Percentiles rank a stretch among this genome's conserved stretches.
phyloP scores from a whole-genome alignment of 2,113 vertebrate species.

The Bostrychus sinensis region DNA sequence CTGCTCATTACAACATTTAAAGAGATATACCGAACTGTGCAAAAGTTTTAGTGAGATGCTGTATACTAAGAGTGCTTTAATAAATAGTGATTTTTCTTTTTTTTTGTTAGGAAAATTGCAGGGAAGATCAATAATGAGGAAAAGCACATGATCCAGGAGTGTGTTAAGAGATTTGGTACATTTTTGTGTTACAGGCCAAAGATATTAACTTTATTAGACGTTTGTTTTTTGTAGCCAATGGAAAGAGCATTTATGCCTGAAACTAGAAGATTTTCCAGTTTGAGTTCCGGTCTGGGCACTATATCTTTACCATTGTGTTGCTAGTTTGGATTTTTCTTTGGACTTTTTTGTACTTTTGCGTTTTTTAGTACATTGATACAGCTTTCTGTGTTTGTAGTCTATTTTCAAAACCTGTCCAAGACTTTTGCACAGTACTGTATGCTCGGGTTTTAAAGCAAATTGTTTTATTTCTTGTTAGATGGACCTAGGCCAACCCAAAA shows the following conservation, averaged over 20 bases:
- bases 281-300: background rate
- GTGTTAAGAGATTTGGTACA: no score
- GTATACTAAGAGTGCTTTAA: background rate
- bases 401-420: background rate
- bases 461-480: slow-evolving; percentile 76
- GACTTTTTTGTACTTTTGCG: background rate
- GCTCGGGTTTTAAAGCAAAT: slow-evolving; percentile 52
- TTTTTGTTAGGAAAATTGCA: no score
- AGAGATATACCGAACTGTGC: background rate
- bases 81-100: no score
- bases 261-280: background rate
- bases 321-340: no score
- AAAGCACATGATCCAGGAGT: no score
- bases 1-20: slow-evolving; percentile 22
- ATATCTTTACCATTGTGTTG: background rate
- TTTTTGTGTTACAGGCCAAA: no score
- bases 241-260: background rate
- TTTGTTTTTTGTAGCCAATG: background rate
- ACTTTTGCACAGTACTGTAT: background rate
- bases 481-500: slow-evolving; percentile 96
- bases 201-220: background rate
- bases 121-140: no score
- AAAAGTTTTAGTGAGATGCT: background rate
- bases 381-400: background rate
- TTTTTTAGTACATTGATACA: background rate